A percentile compares a stretch with the other conserved stretches of the same genome.
Conservation (phyloP, 2,888 invertebrate species). For the Carcina quercana region DNA sequence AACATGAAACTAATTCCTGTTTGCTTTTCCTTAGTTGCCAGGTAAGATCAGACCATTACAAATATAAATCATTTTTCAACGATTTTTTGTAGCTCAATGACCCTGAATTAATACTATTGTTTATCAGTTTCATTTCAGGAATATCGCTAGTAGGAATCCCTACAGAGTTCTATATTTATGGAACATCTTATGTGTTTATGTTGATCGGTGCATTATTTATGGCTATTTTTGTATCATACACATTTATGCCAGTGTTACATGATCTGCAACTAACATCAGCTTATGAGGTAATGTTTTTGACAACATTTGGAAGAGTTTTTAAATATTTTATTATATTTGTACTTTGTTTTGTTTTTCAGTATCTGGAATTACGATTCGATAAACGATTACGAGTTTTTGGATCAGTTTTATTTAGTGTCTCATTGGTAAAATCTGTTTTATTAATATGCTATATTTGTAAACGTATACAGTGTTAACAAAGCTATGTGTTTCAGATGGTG, state of each 20-base stretch:
- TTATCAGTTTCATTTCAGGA: constrained; percentile 80
- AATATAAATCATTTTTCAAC: constrained; percentile 2
- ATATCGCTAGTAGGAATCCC: constrained; percentile 86
- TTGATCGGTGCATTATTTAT: constrained; percentile 75
- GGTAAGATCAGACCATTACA: constrained; percentile 51
- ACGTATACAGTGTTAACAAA: not conserved
- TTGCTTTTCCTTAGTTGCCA: constrained; percentile 87
- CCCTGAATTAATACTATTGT: not conserved
- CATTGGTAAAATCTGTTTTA: constrained; percentile 63
- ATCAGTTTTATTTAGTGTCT: constrained; percentile 77
- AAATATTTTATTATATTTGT: not conserved
- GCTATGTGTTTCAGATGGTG: constrained; percentile 63
- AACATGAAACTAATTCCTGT: constrained; percentile 87
- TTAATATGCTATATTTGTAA: constrained; percentile 3
- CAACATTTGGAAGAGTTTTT: constrained; percentile 1
- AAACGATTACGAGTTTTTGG: constrained; percentile 79
- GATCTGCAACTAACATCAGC: constrained; percentile 82
- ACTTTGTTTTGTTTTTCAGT: constrained; percentile 50
- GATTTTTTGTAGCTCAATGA: not conserved
- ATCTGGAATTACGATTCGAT: constrained; percentile 78
- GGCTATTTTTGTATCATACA: constrained; percentile 74
- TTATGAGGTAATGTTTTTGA: constrained; percentile 74
- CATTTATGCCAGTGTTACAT: constrained; percentile 82
- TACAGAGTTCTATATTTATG: constrained; percentile 85
- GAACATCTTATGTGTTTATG: constrained; percentile 81